Evolutionary conservation across 2,113 vertebrate genomes (phyloP).

Genomic region (Tachuris rubrigastra): DNA sequence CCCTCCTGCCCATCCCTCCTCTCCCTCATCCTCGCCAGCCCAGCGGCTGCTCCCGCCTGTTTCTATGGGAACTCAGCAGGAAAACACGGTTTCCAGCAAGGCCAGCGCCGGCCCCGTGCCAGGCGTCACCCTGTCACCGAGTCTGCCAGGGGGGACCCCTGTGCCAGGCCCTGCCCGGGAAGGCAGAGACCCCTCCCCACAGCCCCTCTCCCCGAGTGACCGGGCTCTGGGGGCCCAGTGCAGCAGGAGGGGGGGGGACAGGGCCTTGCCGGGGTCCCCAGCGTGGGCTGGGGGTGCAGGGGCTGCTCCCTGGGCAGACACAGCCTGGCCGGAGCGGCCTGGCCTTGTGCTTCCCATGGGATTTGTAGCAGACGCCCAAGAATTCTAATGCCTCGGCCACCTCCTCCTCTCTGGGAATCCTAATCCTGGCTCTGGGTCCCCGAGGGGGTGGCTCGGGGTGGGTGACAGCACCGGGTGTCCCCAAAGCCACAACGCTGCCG

Average conservation of each 20-base stretch:
- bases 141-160: not conserved
- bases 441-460: not conserved
- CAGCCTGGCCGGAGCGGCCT: fast-evolving
- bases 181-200: not conserved
- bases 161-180: not conserved
- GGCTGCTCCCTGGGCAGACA: not conserved
- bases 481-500: too few relatives aligned
- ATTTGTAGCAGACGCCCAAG: not conserved
- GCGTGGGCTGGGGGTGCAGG: not conserved
- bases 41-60: conserved; percentile 53
- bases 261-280: fast-evolving
- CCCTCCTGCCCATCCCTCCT: not conserved
- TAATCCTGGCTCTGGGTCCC: not conserved
- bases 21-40: conserved; percentile 18
- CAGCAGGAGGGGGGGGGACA: not conserved
- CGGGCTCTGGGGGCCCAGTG: not conserved
- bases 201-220: not conserved
- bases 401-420: not conserved
- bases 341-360: not conserved
- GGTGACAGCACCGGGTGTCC: fast-evolving
- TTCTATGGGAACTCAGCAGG: conserved; percentile 74
- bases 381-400: not conserved
- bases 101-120: conserved; percentile 36
- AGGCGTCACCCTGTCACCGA: not conserved
- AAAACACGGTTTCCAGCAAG: conserved; percentile 50